phyloP scores from a whole-genome alignment of 2,888 invertebrate genomes.

The Gibbula magus region DNA sequence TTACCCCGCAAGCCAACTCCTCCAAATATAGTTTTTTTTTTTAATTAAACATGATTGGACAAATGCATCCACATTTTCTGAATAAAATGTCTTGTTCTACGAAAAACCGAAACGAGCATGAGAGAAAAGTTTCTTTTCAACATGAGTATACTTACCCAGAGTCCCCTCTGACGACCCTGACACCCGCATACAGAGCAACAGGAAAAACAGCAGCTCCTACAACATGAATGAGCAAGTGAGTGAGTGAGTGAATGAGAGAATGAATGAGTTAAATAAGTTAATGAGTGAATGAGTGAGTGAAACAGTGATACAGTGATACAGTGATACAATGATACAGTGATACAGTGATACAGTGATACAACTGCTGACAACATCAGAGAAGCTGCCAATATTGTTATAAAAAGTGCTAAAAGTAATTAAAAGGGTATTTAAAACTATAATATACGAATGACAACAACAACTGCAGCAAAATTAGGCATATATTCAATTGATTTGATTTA shows the following conservation, averaged over 20 bases:
- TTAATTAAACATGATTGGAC: no score
- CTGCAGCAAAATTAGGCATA: no score
- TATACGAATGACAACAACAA: no score
- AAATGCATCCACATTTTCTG: no score
- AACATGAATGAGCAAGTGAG: slow-evolving; percentile 21
- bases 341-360: background rate
- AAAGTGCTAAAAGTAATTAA: no score
- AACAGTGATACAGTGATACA: no score
- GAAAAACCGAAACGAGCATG: background rate
- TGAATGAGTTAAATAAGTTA: background rate
- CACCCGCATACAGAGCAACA: slow-evolving; percentile 45
- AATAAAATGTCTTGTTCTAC: background rate
- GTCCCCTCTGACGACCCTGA: slow-evolving; percentile 45
- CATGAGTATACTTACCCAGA: slow-evolving; percentile 41
- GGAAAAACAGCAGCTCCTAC: slow-evolving; percentile 53
- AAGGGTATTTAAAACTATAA: no score
- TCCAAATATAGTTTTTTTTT: no score
- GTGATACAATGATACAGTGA: no score
- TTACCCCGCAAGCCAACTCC: no score
- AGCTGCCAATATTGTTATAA: background rate
- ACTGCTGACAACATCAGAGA: background rate
- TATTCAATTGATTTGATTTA: no score
- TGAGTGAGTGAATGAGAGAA: no score
- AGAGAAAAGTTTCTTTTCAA: background rate
- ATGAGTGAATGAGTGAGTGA: background rate